Evolutionary conservation across 2,797 vertebrate species (phyloP), one percentile per base, ranked within the genome.

Genomic region (Nyctibius grandis): DNA sequence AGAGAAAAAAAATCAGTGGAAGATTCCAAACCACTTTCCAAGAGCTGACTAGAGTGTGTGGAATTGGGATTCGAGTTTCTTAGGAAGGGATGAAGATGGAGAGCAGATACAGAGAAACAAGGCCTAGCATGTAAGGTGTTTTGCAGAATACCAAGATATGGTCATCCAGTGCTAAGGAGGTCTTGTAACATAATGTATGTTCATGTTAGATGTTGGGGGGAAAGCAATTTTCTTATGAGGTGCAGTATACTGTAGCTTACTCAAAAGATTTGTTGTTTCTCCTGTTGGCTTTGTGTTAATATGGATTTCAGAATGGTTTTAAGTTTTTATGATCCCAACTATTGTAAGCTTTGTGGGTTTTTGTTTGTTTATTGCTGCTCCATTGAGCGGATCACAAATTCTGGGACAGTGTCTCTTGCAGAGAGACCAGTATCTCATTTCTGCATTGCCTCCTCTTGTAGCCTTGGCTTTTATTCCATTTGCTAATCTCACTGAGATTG

Each of bases 381-480:
- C 73, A 40, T 34, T 86, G 73, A 91, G 44, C 82, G 82, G 77
- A 93, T 69, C 63, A n/a, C 67, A 91, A 82, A 90, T 85, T 89
- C 80, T 95, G 73, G 36, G 29, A 51, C 54, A 60, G n/a, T 48
- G 22, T 38, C 45, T 85, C 80, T 93, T 85, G 69, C 69, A 95
- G 63, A 64, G 44, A 91, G 80, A 96, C 95, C 61, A 79, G 61
- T 85, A 86, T 91, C 76, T 92, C 18, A 51, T 92, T 96, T 96
- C 75, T 90, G 33, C 42, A 50, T 59, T 72, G 70, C 59, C 63
- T 86, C 38, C n/a, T 79, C 94, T 95, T 67, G 79, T 51, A 70
- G 79, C 60, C 33, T 95, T 95, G 82, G 79, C 76, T 82, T 88
- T 84, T 69, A 84, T 70, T 81, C 47, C 18, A 31, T 72, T 91